A percentile compares a stretch with the other conserved stretches of the same genome.
These are phyloP conservation scores for Caenorhabditis parvicauda DNA, from an alignment of 2,888 invertebrate genomes.

Conservation along the genomic window DNA sequence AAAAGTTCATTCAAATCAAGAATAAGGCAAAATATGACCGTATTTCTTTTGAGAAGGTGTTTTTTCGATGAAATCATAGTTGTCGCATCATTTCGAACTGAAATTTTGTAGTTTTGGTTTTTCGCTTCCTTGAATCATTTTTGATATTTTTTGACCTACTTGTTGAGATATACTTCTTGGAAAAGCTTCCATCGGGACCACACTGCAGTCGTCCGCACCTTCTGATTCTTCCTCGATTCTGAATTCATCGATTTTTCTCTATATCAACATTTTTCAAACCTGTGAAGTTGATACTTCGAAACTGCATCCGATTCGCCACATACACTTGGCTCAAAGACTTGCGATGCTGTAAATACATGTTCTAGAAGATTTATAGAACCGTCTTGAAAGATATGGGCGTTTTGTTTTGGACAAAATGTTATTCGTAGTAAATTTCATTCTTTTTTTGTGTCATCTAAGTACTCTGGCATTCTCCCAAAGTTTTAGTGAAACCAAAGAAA, in stretches of 20 bases:
- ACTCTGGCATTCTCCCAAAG: no score
- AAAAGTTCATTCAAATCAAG: no score
- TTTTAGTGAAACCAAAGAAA: background rate
- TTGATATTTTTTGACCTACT: no score
- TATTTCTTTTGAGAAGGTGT: no score
- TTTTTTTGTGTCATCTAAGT: background rate
- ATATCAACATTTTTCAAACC: constrained; percentile 11
- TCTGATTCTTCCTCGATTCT: constrained; percentile 49
- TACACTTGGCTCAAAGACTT: constrained; percentile 22
- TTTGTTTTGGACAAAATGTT: no score
- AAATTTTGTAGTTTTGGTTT: no score
- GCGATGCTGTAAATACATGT: constrained; percentile 26
- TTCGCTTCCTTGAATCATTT: no score
- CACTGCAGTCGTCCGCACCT: constrained; percentile 20
- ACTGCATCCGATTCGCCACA: constrained; percentile 30
- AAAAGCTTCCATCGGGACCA: constrained; percentile 7
- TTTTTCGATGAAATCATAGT: no score
- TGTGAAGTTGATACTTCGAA: constrained; percentile 40
- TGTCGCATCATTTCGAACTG: no score
- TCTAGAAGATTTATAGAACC: no score
- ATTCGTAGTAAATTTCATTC: background rate
- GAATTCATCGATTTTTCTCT: background rate
- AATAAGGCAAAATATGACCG: no score
- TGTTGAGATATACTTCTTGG: constrained; percentile 41
- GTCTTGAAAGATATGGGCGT: no score